These are phyloP conservation scores for Oligia latruncula DNA, from an alignment of 2,888 invertebrate genomes.

Conservation along the genomic window DNA sequence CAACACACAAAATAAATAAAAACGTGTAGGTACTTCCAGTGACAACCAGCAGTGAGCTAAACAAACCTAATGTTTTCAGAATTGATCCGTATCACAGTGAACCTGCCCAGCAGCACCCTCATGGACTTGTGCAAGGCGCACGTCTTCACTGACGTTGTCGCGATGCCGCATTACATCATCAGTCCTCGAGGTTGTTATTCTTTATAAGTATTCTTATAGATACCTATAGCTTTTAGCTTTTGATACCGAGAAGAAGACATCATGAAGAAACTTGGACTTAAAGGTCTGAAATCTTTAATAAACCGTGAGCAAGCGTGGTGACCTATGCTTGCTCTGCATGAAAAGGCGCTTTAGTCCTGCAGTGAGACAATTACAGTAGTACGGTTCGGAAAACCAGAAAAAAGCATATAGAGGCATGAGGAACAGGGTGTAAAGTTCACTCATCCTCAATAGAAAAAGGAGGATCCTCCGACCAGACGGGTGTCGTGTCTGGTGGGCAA, in stretches of 20 bases:
- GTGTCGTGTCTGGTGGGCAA: too few species aligned
- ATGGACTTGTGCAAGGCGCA: conserved; percentile 75
- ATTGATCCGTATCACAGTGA: conserved; percentile 30
- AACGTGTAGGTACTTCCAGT: not conserved
- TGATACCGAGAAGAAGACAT: not conserved
- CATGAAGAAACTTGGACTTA: not conserved
- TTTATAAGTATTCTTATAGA: not conserved
- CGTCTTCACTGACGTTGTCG: conserved; percentile 78
- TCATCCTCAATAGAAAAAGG: too few species aligned
- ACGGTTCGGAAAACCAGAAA: too few species aligned
- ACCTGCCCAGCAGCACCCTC: conserved; percentile 61
- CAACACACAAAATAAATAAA: not conserved
- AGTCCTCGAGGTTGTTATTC: conserved; percentile 76
- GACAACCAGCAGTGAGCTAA: not conserved
- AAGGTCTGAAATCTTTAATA: not conserved
- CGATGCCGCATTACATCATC: conserved; percentile 74
- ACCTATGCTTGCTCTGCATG: too few species aligned
- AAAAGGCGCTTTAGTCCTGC: not conserved
- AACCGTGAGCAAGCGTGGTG: too few species aligned
- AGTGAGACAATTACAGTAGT: not conserved
- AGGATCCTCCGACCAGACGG: too few species aligned
- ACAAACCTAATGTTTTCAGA: not conserved
- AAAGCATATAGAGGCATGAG: too few species aligned
- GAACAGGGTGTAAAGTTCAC: too few species aligned
- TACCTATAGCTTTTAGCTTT: not conserved